Percentiles rank a stretch among this genome's conserved stretches.
phyloP scores from a whole-genome alignment of 2,797 vertebrate genomes.

The Pampus argenteus region DNA sequence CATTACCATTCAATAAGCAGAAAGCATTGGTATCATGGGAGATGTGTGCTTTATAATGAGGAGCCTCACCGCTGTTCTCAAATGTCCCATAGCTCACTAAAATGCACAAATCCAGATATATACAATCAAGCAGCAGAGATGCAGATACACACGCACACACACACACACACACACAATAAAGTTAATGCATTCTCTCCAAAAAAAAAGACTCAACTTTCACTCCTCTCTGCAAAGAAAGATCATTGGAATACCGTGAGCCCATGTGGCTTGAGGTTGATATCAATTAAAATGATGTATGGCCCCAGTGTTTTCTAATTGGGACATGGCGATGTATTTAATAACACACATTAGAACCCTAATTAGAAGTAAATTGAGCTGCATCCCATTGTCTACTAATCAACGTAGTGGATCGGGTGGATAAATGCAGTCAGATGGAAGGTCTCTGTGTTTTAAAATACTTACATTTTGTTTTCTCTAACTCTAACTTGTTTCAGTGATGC shows the following conservation, averaged over 20 bases:
- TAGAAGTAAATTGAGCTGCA: conserved; percentile 85
- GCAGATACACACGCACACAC: conserved; percentile 3
- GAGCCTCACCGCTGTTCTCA: conserved; percentile 61
- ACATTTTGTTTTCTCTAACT: conserved; percentile 42
- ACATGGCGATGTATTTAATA: conserved; percentile 88
- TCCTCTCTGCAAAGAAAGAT: conserved; percentile 61
- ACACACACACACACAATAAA: conserved; percentile 30
- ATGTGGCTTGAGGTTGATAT: conserved; percentile 80
- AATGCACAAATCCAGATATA: conserved; percentile 64
- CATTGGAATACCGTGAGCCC: conserved; percentile 69
- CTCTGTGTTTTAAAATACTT: conserved; percentile 29
- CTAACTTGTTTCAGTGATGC: not conserved
- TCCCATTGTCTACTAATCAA: conserved; percentile 82
- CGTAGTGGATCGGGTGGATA: conserved; percentile 67
- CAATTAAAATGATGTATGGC: conserved; percentile 88
- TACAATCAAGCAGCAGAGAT: conserved; percentile 47
- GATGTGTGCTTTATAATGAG: conserved; percentile 77
- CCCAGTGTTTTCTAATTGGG: conserved; percentile 83
- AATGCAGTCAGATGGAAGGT: conserved; percentile 69
- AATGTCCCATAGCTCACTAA: conserved; percentile 62
- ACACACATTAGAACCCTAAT: conserved; percentile 85
- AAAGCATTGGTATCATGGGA: conserved; percentile 74
- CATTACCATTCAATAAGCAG: conserved; percentile 81
- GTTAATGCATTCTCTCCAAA: conserved; percentile 56
- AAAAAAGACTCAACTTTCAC: conserved; percentile 53